Evolutionary conservation across 1,140 invertebrate genomes (phyloP).

Genomic region (Latrodectus geometricus): DNA sequence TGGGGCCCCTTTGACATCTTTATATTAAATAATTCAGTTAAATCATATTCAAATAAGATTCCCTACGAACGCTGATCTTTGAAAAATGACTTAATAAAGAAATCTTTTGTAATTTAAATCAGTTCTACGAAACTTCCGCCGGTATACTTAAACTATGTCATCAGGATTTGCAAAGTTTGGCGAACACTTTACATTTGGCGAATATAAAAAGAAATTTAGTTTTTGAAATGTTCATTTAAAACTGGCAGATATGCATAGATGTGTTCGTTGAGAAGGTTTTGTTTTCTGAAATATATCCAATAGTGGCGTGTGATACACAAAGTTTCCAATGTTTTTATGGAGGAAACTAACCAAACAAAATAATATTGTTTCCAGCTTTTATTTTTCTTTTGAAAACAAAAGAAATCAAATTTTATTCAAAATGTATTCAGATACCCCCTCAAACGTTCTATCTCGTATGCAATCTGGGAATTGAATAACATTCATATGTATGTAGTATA

Average conservation of each 20-base stretch:
- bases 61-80: neutral
- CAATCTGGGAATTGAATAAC: neutral
- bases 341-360: neutral
- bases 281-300: neutral
- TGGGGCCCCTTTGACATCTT: neutral
- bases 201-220: neutral
- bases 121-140: neutral
- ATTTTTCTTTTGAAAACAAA: neutral
- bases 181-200: neutral
- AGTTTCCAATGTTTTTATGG: no score
- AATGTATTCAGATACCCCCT: neutral
- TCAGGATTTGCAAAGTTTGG: neutral
- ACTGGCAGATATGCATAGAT: neutral
- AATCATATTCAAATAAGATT: slow-evolving; percentile 33
- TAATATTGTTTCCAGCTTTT: neutral
- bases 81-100: slow-evolving; percentile 38
- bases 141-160: neutral
- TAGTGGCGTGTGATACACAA: neutral
- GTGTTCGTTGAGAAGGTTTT: neutral
- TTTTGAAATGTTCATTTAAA: neutral
- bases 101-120: slow-evolving; percentile 32
- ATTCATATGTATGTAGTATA: neutral
- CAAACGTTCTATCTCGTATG: neutral
- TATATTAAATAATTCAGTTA: slow-evolving; percentile 2
- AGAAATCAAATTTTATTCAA: slow-evolving; percentile 3